Evolutionary conservation across 2,888 invertebrate species (phyloP).

Genomic region (Endotricha flammealis): DNA sequence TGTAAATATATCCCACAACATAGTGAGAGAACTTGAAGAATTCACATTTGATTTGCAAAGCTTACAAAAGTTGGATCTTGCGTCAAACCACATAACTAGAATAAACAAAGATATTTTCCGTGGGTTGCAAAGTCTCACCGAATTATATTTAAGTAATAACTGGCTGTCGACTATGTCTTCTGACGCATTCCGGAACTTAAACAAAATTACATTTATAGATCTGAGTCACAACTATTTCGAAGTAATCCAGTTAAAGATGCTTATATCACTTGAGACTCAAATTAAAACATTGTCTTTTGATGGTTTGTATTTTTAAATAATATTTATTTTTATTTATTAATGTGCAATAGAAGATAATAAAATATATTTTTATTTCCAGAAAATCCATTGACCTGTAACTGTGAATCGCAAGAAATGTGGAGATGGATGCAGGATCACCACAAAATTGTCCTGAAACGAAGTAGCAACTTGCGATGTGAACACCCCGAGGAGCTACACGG

Average conservation of each 20-base stretch:
- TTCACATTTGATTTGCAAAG: conserved; percentile 87
- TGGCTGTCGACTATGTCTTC: conserved; percentile 87
- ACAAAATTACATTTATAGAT: conserved; percentile 86
- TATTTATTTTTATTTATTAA: no score
- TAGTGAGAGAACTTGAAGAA: conserved; percentile 87
- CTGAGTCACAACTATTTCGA: conserved; percentile 90
- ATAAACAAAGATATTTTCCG: conserved; percentile 87
- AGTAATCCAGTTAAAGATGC: conserved; percentile 86
- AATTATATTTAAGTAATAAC: conserved; percentile 89
- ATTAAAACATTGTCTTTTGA: conserved; percentile 86
- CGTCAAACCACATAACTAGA: conserved; percentile 88
- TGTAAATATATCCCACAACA: conserved; percentile 91
- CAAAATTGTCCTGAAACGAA: conserved; percentile 82
- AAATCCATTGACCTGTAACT: conserved; percentile 93
- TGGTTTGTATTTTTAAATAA: conserved; percentile 78
- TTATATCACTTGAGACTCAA: conserved; percentile 89
- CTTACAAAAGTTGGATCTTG: conserved; percentile 88
- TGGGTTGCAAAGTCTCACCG: conserved; percentile 85
- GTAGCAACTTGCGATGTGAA: conserved; percentile 85
- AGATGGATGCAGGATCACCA: conserved; percentile 94
- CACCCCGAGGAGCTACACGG: conserved; percentile 90
- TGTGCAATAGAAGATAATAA: no score
- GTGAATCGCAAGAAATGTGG: conserved; percentile 94
- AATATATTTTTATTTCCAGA: conserved; percentile 80
- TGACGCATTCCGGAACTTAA: conserved; percentile 86